A percentile compares a stretch with the other conserved stretches of the same genome.
These are phyloP conservation scores for Anagyrus pseudococci DNA, from an alignment of 2,888 invertebrate genomes.

Conservation along the genomic window DNA sequence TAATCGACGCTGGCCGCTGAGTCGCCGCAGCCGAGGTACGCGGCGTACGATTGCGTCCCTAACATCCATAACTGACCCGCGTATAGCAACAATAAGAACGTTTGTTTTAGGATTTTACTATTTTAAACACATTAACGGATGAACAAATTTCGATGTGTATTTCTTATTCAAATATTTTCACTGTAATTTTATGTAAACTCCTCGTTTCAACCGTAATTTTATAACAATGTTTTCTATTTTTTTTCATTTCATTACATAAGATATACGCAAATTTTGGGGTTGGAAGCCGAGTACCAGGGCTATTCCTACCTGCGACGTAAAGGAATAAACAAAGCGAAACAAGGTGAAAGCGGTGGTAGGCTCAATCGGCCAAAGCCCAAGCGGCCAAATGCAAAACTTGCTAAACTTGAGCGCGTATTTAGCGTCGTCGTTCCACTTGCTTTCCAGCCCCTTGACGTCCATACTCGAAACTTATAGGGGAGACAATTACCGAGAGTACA, in stretches of 20 bases:
- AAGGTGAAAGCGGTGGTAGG: slow-evolving; percentile 38
- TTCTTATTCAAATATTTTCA: neutral
- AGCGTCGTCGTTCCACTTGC: slow-evolving; percentile 38
- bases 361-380: slow-evolving; percentile 43
- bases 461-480: no score
- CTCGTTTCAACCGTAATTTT: neutral
- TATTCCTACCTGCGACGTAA: slow-evolving; percentile 23
- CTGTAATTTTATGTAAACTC: neutral
- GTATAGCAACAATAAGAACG: no score
- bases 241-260: neutral
- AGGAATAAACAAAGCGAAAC: slow-evolving; percentile 29
- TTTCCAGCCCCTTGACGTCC: neutral
- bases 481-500: no score
- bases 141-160: neutral
- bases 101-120: neutral
- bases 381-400: slow-evolving; percentile 40
- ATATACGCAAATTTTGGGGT: neutral
- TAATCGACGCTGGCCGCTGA: slow-evolving; percentile 46
- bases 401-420: slow-evolving; percentile 40
- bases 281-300: neutral
- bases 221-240: neutral
- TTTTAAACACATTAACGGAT: slow-evolving; percentile 8
- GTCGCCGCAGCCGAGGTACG: slow-evolving; percentile 43
- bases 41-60: slow-evolving; percentile 39
- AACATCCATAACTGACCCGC: slow-evolving; percentile 42